Percentiles rank a stretch among this genome's conserved stretches.
phyloP scores from a whole-genome alignment of 2,888 invertebrate species.

The Baronia brevicornis region DNA sequence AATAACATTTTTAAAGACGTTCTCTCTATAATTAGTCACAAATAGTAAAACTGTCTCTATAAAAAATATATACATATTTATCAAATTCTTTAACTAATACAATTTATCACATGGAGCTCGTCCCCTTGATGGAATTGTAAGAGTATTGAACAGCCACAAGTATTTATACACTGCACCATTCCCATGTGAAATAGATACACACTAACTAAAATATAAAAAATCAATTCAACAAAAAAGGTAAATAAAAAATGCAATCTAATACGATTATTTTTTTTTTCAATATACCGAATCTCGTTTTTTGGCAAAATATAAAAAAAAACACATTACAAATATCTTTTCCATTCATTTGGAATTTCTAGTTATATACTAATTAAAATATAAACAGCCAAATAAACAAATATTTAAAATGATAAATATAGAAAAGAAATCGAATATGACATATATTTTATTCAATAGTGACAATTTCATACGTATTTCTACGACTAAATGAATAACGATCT shows the following conservation, averaged over 20 bases:
- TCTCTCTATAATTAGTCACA: constrained; percentile 41
- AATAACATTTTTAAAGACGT: constrained; percentile 31
- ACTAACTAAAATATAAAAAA: constrained; percentile 1
- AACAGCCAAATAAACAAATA: too few relatives aligned
- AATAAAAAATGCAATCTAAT: constrained; percentile 14
- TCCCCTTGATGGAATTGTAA: constrained; percentile 17
- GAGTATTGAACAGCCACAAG: constrained; percentile 6
- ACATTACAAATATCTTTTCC: too few relatives aligned
- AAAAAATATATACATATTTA: constrained; percentile 41
- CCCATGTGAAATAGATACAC: constrained; percentile 14
- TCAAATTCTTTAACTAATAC: constrained; percentile 25
- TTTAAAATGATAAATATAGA: too few relatives aligned
- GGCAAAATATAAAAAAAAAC: constrained; percentile 6
- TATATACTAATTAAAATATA: too few relatives aligned
- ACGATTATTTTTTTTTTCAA: constrained; percentile 2
- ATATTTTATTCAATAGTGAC: too few relatives aligned
- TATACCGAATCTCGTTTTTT: not conserved
- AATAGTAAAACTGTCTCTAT: constrained; percentile 35
- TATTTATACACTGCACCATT: constrained; percentile 8
- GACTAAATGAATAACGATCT: too few relatives aligned
- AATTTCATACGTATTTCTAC: too few relatives aligned
- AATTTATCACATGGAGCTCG: constrained; percentile 33
- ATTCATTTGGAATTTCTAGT: too few relatives aligned
- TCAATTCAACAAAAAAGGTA: constrained; percentile 6
- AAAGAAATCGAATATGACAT: too few relatives aligned